Evolutionary conservation across 2,113 vertebrate genomes (phyloP).

Genomic region (Siniperca knerii): DNA sequence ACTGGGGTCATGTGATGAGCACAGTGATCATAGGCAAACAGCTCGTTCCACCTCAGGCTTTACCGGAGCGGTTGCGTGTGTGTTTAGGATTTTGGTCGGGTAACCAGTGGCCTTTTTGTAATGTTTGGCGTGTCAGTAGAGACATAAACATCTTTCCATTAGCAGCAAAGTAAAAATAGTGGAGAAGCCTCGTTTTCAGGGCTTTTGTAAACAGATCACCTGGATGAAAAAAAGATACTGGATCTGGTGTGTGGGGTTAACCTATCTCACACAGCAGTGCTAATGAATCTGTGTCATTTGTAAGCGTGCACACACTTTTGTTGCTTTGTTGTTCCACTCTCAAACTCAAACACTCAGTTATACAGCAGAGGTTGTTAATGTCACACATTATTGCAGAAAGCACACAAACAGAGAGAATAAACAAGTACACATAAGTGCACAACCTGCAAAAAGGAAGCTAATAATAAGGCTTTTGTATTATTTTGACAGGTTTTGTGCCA

Average conservation of each 20-base stretch:
- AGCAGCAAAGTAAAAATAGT: slow-evolving; percentile 4
- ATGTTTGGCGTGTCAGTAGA: slow-evolving; percentile 35
- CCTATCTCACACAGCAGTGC: neutral
- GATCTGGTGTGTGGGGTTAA: slow-evolving; percentile 1
- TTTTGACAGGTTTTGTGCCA: slow-evolving; percentile 10
- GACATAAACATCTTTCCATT: slow-evolving; percentile 6
- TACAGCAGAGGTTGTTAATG: neutral
- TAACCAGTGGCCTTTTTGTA: slow-evolving; percentile 6
- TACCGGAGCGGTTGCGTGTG: neutral
- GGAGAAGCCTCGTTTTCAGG: slow-evolving; percentile 1
- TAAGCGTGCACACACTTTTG: neutral
- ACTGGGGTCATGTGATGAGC: slow-evolving; percentile 55
- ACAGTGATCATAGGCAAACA: slow-evolving; percentile 31
- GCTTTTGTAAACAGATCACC: slow-evolving; percentile 19
- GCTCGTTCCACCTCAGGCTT: neutral
- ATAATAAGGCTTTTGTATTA: neutral
- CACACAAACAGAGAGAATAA: neutral
- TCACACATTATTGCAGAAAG: neutral
- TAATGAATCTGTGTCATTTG: slow-evolving; percentile 1
- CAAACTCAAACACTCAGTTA: neutral
- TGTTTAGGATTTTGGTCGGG: slow-evolving; percentile 15
- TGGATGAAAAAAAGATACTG: neutral
- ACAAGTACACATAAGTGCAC: neutral
- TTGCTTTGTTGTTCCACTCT: neutral
- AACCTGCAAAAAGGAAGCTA: neutral